These are phyloP conservation scores for Tenrec ecaudatus DNA, from an alignment of 2,113 vertebrate genomes.

Conservation along the genomic window DNA sequence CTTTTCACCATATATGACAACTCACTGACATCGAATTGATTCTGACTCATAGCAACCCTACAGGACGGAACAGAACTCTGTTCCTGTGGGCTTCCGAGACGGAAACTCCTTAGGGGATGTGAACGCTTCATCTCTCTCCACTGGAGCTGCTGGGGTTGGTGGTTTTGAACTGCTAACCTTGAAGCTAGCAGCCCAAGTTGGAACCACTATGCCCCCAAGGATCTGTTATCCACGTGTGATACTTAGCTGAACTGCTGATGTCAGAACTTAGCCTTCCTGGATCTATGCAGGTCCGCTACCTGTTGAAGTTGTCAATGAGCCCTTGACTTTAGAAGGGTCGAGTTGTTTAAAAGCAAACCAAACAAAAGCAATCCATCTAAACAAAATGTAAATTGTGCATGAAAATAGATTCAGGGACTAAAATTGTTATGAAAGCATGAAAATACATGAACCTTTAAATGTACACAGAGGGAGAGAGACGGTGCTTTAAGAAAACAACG, in stretches of 20 bases:
- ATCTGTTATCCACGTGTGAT: background rate
- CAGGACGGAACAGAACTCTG: no score
- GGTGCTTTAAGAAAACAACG: background rate
- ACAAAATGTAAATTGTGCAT: conserved; percentile 55
- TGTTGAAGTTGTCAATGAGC: conserved; percentile 61
- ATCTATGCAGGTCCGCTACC: background rate
- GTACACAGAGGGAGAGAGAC: conserved; percentile 36
- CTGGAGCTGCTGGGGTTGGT: no score
- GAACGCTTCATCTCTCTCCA: no score
- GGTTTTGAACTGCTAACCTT: no score
- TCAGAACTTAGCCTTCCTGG: conserved; percentile 38
- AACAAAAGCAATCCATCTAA: conserved; percentile 23
- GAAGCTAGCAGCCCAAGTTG: no score
- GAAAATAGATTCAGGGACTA: conserved; percentile 56
- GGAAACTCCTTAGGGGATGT: no score
- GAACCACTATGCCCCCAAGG: no score
- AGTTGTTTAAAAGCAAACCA: background rate
- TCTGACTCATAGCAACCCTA: background rate
- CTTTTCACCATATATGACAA: background rate
- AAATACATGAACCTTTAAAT: conserved; percentile 47
- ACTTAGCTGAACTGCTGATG: conserved; percentile 38
- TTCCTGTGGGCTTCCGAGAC: no score
- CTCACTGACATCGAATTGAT: background rate
- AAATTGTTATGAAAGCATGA: conserved; percentile 38
- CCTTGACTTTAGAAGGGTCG: background rate